Conservation (phyloP, 2,888 invertebrate species). For the Pseudococcus viburni region DNA sequence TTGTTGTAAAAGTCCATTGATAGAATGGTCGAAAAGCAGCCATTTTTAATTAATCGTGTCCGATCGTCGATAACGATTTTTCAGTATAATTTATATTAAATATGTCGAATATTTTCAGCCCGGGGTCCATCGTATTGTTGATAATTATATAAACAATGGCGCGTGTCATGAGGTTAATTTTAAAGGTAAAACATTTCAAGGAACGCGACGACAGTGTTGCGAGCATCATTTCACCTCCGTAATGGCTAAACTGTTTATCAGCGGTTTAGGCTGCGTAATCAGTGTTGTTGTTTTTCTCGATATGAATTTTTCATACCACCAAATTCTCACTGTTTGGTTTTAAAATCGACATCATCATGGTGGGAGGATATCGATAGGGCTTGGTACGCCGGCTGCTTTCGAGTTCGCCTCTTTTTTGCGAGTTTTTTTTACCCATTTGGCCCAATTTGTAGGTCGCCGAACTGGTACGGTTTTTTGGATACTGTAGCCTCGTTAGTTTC, state of each 20-base stretch:
- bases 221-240: slow-evolving; percentile 36
- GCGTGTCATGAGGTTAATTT: slow-evolving; percentile 66
- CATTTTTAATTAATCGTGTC: slow-evolving; percentile 48
- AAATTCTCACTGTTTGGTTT: neutral
- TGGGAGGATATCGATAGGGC: slow-evolving; percentile 8
- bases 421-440: neutral
- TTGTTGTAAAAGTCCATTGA: neutral
- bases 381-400: neutral
- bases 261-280: slow-evolving; percentile 27
- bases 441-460: slow-evolving; percentile 21
- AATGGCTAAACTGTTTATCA: slow-evolving; percentile 54
- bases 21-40: slow-evolving; percentile 45
- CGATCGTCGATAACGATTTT: neutral
- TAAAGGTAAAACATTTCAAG: slow-evolving; percentile 63
- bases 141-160: slow-evolving; percentile 65
- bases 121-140: neutral
- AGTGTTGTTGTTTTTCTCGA: slow-evolving; percentile 54
- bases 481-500: neutral
- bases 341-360: neutral
- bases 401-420: neutral
- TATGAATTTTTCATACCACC: neutral
- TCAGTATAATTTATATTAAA: neutral
- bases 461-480: slow-evolving; percentile 23
- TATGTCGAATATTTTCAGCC: neutral
- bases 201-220: slow-evolving; percentile 62